phyloP scores from a whole-genome alignment of 2,888 invertebrate genomes.

The Anthophora plumipes region DNA sequence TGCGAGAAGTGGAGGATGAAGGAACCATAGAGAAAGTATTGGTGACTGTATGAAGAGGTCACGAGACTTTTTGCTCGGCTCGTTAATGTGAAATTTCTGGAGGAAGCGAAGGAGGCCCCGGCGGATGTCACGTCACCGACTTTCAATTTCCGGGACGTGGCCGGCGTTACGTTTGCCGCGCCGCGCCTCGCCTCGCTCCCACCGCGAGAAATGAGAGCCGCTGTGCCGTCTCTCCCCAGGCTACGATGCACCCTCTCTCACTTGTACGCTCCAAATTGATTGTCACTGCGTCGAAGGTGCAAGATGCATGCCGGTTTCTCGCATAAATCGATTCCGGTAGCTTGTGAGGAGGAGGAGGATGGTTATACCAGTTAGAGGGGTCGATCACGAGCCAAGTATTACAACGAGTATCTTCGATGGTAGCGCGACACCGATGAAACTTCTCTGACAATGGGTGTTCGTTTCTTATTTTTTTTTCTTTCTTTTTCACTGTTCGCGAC shows the following conservation, averaged over 20 bases:
- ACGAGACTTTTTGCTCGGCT: conserved; percentile 55
- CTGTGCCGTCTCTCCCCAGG: conserved; percentile 27
- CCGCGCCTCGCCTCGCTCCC: not conserved
- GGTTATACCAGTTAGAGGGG: not conserved
- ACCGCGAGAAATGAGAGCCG: conserved; percentile 49
- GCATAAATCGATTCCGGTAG: conserved; percentile 53
- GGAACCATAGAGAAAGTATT: conserved; percentile 7
- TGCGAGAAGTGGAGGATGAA: not conserved
- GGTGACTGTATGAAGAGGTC: conserved; percentile 25
- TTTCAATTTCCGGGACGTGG: conserved; percentile 81
- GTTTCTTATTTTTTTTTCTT: not conserved
- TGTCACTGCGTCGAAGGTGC: conserved; percentile 68
- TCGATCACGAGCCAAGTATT: conserved; percentile 57
- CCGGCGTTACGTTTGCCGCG: conserved; percentile 30
- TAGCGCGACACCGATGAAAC: conserved; percentile 10
- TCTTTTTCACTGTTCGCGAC: not conserved
- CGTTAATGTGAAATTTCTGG: conserved; percentile 73
- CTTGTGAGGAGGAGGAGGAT: not conserved
- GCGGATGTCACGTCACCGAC: conserved; percentile 80
- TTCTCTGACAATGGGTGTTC: not conserved
- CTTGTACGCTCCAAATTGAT: conserved; percentile 68
- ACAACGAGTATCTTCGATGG: conserved; percentile 11
- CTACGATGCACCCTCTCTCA: not conserved
- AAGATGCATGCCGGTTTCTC: conserved; percentile 65
- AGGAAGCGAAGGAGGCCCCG: conserved; percentile 59